A percentile compares a stretch with the other conserved stretches of the same genome.
phyloP scores from a whole-genome alignment of 1,140 invertebrate genomes.

The Lepidostoma basale region DNA sequence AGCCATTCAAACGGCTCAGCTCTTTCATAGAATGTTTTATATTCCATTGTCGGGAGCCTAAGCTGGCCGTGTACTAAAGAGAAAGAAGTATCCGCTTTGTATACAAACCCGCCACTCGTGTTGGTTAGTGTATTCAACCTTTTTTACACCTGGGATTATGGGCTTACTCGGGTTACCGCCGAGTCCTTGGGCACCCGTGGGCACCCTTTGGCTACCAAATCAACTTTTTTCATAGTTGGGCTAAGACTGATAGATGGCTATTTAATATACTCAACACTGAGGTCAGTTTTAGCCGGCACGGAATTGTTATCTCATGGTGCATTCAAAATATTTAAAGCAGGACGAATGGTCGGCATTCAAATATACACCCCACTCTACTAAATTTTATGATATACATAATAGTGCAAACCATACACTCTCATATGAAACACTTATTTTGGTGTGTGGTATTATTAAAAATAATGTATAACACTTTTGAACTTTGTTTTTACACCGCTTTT shows the following conservation, averaged over 20 bases:
- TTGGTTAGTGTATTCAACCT: conserved; percentile 28
- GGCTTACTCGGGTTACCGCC: conserved; percentile 22
- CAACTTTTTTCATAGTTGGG: neutral
- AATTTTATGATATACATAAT: too few relatives aligned
- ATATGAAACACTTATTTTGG: too few relatives aligned
- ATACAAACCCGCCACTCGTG: conserved; percentile 24
- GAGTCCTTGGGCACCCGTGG: neutral
- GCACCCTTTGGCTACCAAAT: neutral
- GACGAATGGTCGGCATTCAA: too few relatives aligned
- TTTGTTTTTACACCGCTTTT: too few relatives aligned
- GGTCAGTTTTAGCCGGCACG: too few relatives aligned
- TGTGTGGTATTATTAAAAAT: too few relatives aligned
- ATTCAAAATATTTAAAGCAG: too few relatives aligned
- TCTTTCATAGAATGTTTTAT: neutral
- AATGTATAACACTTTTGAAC: too few relatives aligned
- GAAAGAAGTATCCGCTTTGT: conserved; percentile 2
- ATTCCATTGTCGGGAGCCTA: neutral
- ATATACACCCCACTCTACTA: too few relatives aligned
- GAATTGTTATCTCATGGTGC: too few relatives aligned
- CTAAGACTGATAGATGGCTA: conserved; percentile 1
- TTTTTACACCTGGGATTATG: conserved; percentile 42
- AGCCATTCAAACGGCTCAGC: neutral
- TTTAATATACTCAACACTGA: too few relatives aligned
- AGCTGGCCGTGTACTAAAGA: neutral
- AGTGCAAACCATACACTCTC: too few relatives aligned